Percentiles rank a stretch among this genome's conserved stretches.
Evolutionary conservation across 2,113 vertebrate species (phyloP).

Genomic region (Nycticryphes semicollaris): DNA sequence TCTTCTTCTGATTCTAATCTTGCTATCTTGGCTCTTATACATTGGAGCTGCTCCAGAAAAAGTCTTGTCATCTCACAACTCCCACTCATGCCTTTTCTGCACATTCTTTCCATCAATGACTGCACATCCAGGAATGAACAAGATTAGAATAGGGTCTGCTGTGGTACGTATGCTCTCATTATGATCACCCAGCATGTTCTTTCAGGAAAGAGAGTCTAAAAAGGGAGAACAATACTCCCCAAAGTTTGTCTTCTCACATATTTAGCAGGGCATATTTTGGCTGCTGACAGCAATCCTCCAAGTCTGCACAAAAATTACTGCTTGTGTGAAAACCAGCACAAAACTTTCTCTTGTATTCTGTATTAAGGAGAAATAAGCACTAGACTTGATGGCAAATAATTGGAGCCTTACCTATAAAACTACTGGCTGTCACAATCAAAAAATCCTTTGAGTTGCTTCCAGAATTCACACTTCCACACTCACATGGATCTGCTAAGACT

Average conservation of each 20-base stretch:
- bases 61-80: neutral
- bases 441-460: neutral
- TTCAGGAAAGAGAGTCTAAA: neutral
- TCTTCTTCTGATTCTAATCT: neutral
- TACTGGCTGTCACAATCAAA: neutral
- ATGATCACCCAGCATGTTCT: neutral
- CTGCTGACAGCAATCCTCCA: neutral
- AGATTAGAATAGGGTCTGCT: neutral
- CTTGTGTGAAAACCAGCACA: neutral
- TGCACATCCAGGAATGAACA: neutral
- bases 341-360: neutral
- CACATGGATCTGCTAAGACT: neutral
- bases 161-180: neutral
- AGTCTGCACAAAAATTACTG: neutral
- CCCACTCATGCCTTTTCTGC: neutral
- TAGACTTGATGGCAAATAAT: neutral
- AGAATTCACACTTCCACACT: neutral
- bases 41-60: neutral
- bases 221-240: neutral
- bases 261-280: neutral
- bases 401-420: neutral
- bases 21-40: neutral
- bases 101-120: neutral
- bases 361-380: neutral
- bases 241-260: neutral